Evolutionary conservation across 2,113 vertebrate genomes (phyloP), one percentile per base, ranked within the genome.

Genomic region (Lophius piscatorius): DNA sequence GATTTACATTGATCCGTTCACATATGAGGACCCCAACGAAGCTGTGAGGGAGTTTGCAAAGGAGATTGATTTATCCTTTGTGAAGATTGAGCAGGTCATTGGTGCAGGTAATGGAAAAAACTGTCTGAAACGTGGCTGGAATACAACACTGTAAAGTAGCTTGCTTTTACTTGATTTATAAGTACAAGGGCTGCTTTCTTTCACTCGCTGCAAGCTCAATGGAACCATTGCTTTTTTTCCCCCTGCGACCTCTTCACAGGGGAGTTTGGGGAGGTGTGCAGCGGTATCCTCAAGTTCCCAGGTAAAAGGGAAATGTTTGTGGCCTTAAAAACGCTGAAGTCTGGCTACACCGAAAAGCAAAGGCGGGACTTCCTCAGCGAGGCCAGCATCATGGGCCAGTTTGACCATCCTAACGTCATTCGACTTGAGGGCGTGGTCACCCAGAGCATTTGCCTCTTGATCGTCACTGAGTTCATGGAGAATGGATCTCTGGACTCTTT

Each of bases 1-100:
- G 92, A 99, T 99, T 64, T 99, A 99, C 75, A 98, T 99, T 0
- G 97, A 99, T 79, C 97, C 97, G 0, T 98, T 99, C 89, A 99
- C 97, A 42, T 99, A 99, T 0, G 97, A 99, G 83, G 97, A 99
- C 73, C 97, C 96, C 80, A 99, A 99, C 0, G 97, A 99, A 74
- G 97, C 97, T 1, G 96, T 99, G 65, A 86, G 96, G 74, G 97
- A 99, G 82, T 99, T 99, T 74, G 97, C 97, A 48, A 98, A 98
- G 87, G 97, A 99, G 90, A 99, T 99, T 14, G 97, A 99, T 87
- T 98, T 96, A 87, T 98, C 96, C 26, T 98, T 94, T 80, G 97
- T 98, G 88, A 99, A 98, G 92, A 99, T 98, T 10, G 97, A 98
- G 88, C 97, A 99, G 85, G 97, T 99, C 90, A 99, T 99, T 0